Base-by-base conservation (phyloP, 2,888 invertebrate genomes). In the Strigamia maritima region DNA sequence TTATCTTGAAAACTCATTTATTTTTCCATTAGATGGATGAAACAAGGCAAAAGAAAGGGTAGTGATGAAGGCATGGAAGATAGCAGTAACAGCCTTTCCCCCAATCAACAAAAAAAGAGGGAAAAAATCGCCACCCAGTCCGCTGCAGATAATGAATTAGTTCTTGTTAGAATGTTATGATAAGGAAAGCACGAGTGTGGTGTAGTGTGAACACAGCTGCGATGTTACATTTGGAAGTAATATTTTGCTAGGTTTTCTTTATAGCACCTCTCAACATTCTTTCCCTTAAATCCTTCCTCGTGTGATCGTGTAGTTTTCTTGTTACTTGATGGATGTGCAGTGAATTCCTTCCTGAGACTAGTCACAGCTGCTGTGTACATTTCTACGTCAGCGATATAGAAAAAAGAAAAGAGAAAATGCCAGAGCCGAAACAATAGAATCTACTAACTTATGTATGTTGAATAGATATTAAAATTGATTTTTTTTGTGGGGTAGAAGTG, bases 191-290 rank as follows among this genome's bases (percentile, higher is more conserved):
- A 54, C 19, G 54, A 54, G 54, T n/a, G 54, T 54, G 54, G 54
- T 54, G 54, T 54, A 70, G 7, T 16, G 70, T 28, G 70, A 70
- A 70, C 70, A 70, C 70, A 70, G 70, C 70, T 70, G 70, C 28
- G 70, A 26, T 26, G 70, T 70, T 70, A 26, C 70, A 70, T 70
- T 70, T 70, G 70, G 70, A 70, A 70, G 70, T 70, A 70, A 70
- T 70, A 70, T 70, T 70, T 70, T 26, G 26, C 70, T 70, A 28
- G 26, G 26, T 70, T 70, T 70, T 70, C 70, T 70, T 70, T 70
- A 70, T 70, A 70, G 70, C 28, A 70, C 70, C 70, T 70, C 70
- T 70, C 70, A 70, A 70, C 70, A 70, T 70, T 70, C 70, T 70
- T 70, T 70, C 26, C 28, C 70, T 70, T 70, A 70, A 70, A 70